A percentile compares a stretch with the other conserved stretches of the same genome.
Evolutionary conservation across 2,797 vertebrate species (phyloP).

Genomic region (Kryptolebias ocellatus): DNA sequence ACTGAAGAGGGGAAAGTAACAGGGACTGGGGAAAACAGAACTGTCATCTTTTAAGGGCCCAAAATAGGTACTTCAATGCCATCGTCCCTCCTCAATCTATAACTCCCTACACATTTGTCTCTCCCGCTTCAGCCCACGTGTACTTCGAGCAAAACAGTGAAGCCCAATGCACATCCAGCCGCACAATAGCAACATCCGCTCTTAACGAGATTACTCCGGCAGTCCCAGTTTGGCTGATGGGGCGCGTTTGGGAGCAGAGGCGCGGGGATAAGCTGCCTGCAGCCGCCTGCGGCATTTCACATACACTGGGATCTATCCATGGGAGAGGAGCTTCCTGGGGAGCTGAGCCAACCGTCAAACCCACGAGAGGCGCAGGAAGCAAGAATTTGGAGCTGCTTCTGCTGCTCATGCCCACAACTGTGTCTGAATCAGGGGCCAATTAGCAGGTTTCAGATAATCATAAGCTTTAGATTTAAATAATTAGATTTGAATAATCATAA

Average conservation of each 20-base stretch:
- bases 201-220: constrained; percentile 81
- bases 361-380: constrained; percentile 54
- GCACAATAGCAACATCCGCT: constrained; percentile 81
- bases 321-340: constrained; percentile 62
- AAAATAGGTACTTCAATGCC: constrained; percentile 66
- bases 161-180: constrained; percentile 74
- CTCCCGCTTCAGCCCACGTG: constrained; percentile 70
- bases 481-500: constrained; percentile 75
- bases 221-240: constrained; percentile 78
- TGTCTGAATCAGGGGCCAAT: constrained; percentile 73
- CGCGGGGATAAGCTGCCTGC: constrained; percentile 71
- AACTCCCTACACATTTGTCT: constrained; percentile 73
- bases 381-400: constrained; percentile 37
- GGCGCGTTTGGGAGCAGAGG: constrained; percentile 65
- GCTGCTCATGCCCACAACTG: constrained; percentile 2
- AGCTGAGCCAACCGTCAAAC: constrained; percentile 67
- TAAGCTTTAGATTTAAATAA: constrained; percentile 80
- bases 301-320: constrained; percentile 60
- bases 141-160: constrained; percentile 64
- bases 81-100: constrained; percentile 22
- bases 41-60: constrained; percentile 64
- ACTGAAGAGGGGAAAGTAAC: constrained; percentile 19
- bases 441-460: constrained; percentile 79
- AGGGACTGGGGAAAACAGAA: constrained; percentile 39
- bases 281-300: constrained; percentile 65